Evolutionary conservation across 1,140 invertebrate genomes (phyloP).

Genomic region (Leucophenga varia): DNA sequence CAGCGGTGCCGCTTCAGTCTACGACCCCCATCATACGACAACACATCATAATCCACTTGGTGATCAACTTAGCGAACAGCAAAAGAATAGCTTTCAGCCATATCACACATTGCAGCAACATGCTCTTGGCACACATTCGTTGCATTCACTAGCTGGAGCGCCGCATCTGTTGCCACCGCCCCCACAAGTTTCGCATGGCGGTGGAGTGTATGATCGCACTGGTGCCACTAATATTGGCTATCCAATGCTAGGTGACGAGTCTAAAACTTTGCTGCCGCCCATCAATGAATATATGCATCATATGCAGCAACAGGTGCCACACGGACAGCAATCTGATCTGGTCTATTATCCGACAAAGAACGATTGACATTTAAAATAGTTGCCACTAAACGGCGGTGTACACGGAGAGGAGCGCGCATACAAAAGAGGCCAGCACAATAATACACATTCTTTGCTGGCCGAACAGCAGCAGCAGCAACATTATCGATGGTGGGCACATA

Average conservation of each 20-base stretch:
- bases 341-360: slow-evolving; percentile 55
- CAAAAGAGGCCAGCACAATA: background rate
- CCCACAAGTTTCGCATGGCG: slow-evolving; percentile 26
- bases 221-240: slow-evolving; percentile 28
- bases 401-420: slow-evolving; percentile 15
- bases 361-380: slow-evolving; percentile 52
- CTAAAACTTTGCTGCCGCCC: slow-evolving; percentile 44
- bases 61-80: slow-evolving; percentile 42
- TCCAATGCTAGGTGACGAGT: slow-evolving; percentile 43
- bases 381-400: slow-evolving; percentile 21
- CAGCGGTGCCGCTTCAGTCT: slow-evolving; percentile 22
- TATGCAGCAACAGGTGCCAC: slow-evolving; percentile 34
- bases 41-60: slow-evolving; percentile 17
- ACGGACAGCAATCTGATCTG: slow-evolving; percentile 36
- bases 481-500: slow-evolving; percentile 6
- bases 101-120: slow-evolving; percentile 37
- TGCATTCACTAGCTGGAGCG: slow-evolving; percentile 30
- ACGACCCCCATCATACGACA: slow-evolving; percentile 31
- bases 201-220: slow-evolving; percentile 33
- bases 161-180: slow-evolving; percentile 40
- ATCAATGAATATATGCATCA: slow-evolving; percentile 55
- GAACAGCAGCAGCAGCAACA: slow-evolving; percentile 12
- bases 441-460: background rate
- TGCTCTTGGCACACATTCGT: slow-evolving; percentile 24
- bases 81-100: slow-evolving; percentile 52